phyloP scores from a whole-genome alignment of 2,888 invertebrate species.

The Schizaphis graminum region DNA sequence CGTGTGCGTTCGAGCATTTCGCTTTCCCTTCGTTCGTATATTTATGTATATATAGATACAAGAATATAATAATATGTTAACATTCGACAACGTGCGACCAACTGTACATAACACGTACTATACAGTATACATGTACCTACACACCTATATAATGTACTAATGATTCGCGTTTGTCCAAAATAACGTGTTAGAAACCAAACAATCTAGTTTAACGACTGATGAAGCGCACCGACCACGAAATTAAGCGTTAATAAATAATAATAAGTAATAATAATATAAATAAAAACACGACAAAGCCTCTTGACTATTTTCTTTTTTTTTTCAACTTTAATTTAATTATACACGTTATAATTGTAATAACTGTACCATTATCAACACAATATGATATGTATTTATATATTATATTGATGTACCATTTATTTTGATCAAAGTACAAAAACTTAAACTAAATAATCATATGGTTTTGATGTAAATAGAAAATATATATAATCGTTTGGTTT shows the following conservation, averaged over 20 bases:
- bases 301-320: not conserved
- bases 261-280: not conserved
- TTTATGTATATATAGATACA: not conserved
- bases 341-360: not conserved
- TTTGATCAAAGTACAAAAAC: not conserved
- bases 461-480: not conserved
- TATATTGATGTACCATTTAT: not conserved
- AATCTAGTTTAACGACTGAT: not conserved
- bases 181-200: not conserved
- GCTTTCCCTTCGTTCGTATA: not conserved
- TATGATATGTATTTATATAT: not conserved
- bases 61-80: slow-evolving; percentile 9
- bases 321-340: not conserved
- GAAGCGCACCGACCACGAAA: not conserved
- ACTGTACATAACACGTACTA: not conserved
- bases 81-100: not conserved
- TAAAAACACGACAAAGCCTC: not conserved
- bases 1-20: slow-evolving; percentile 17
- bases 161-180: not conserved
- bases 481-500: not conserved
- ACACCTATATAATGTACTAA: not conserved
- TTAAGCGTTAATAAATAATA: not conserved
- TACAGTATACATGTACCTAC: not conserved
- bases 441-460: not conserved
- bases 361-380: not conserved